phyloP scores from a whole-genome alignment of 2,888 invertebrate genomes.

The Hemicrepidius hirtus region DNA sequence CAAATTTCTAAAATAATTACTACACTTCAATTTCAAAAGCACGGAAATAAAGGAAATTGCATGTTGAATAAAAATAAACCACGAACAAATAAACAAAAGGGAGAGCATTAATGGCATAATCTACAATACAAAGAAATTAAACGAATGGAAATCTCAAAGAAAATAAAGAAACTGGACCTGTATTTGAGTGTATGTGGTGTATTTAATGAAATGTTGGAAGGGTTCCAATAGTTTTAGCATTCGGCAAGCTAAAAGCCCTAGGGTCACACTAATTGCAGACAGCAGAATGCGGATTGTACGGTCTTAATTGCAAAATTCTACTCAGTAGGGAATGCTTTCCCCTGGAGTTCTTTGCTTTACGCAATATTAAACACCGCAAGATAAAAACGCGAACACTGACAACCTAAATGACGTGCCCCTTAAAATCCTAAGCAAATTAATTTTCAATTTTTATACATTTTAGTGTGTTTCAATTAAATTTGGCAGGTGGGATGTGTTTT shows the following conservation, averaged over 20 bases:
- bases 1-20: neutral
- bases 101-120: too few relatives aligned
- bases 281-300: slow-evolving; percentile 25
- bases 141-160: too few relatives aligned
- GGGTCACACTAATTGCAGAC: slow-evolving; percentile 28
- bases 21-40: neutral
- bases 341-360: neutral
- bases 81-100: too few relatives aligned
- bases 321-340: slow-evolving; percentile 6
- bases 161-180: neutral
- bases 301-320: slow-evolving; percentile 25
- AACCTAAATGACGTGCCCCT: too few relatives aligned
- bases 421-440: too few relatives aligned
- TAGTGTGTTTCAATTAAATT: too few relatives aligned
- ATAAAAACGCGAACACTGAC: neutral
- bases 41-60: neutral
- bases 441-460: too few relatives aligned
- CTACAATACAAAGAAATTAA: too few relatives aligned
- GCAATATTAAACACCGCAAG: neutral
- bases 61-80: neutral
- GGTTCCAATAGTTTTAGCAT: slow-evolving; percentile 25
- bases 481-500: too few relatives aligned
- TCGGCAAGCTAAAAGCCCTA: slow-evolving; percentile 23
- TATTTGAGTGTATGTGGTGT: slow-evolving; percentile 18
- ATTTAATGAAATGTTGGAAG: slow-evolving; percentile 24